Evolutionary conservation across 2,113 vertebrate genomes (phyloP), one percentile per base, ranked within the genome.

Genomic region (Hiodon alosoides): DNA sequence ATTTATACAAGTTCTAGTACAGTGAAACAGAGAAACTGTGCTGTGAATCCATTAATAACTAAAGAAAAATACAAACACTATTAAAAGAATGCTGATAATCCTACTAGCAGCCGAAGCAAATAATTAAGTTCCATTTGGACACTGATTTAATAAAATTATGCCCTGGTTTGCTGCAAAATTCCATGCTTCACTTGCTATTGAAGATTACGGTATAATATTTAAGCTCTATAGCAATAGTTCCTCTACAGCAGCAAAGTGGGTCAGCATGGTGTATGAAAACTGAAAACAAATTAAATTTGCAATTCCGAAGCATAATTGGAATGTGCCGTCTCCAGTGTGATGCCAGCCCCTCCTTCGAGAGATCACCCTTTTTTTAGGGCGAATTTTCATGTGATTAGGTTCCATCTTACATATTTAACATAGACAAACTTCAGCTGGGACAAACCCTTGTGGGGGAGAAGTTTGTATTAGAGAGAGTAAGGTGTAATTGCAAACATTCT

Each of bases 241-340:
- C 52, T 52, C 14, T 53, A 68, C 13, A 46, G 13, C 17, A 6
- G 50, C 4, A 59, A 16, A 50, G 66, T 50, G 65, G 65, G 54
- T 68, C 65, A 67, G 13, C 13, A n/a, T 58, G 65, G 54, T 13
- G n/a, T 60, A 67, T 59, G 54, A 67, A 59, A 55, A 67, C 65
- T 59, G 46, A 14, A 75, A 67, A 59, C 31, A 57, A 75, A 75
- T 67, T 67, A 17, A 75, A 75, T 75, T 75, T 75, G 64, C 51
- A 55, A 57, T 55, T 58, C 53, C 47, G 6, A 58, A 13, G 65
- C 59, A 50, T 47, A 8, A 59, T 74, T 55, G 0, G 73, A 58
- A 67, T 50, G 54, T 17, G 5, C 16, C 4, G n/a, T 10, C 54
- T 55, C 48, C 60, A 53, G 67, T 13, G 1, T 14, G 11, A 13